Base-by-base conservation (phyloP, 2,888 invertebrate species). In the Helicoverpa assulta region DNA sequence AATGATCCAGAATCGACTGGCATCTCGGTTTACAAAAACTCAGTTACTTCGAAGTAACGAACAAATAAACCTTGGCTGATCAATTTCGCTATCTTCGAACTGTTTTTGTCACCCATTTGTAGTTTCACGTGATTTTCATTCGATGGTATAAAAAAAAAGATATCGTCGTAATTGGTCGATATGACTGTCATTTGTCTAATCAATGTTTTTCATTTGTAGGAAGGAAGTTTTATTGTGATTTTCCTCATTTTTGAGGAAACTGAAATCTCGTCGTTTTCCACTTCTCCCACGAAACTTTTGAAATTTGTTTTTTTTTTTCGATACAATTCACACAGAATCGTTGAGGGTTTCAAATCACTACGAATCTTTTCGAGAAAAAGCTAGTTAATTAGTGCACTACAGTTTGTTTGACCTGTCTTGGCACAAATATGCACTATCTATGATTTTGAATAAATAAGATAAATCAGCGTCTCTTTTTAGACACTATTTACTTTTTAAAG, bases 41-140 rank as follows among this genome's bases (percentile, higher is more conserved):
- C 55, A 58, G 55, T 69, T 50, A 67, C 69, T 70, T 72, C 65
- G 18, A 29, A 50, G 54, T 78, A 82, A 78, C 73, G 61, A 73
- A 83, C 81, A 85, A 82, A 85, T 84, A 84, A 67, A 18, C 76
- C 61, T 63, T 21, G 52, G 19, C 37, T 70, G 77, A 76, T 81
- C 78, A 81, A 81, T 80, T 76, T 83, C 67, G 73, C 82, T 73
- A 75, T 77, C 73, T 66, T 73, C 70, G 50, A 60, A 21, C 53
- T 16, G 55, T 83, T 75, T 66, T 80, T 85, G 83, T 84, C 80
- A 65, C 52, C 82, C 77, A 68, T 70, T 80, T 66, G 57, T 37
- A 69, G 59, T 80, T 77, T 70, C 65, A 50, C 65, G 29, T 65
- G 65, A 51, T 69, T 68, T 68, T 72, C 43, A 71, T 72, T 75